Percentiles rank a stretch among this genome's conserved stretches.
Conservation (phyloP, 2,888 invertebrate genomes). For the Automeris io region DNA sequence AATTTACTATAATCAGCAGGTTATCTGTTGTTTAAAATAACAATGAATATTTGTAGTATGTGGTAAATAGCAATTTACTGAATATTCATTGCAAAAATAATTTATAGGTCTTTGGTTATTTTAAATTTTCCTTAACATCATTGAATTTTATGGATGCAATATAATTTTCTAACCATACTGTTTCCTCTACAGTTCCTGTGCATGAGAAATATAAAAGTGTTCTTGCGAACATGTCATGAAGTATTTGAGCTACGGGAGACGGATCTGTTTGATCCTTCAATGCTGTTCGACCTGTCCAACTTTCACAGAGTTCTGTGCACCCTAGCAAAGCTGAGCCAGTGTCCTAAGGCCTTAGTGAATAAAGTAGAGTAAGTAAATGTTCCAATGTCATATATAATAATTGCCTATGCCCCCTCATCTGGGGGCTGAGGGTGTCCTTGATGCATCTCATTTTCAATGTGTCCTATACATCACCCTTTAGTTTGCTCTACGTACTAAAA, state of each 20-base stretch:
- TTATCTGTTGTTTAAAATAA: too few relatives aligned
- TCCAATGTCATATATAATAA: too few relatives aligned
- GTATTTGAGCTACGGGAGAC: conserved; percentile 89
- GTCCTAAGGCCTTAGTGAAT: conserved; percentile 80
- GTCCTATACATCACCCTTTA: too few relatives aligned
- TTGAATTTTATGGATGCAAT: not conserved
- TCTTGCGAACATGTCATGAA: conserved; percentile 90
- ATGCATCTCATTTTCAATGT: too few relatives aligned
- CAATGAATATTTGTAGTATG: too few relatives aligned
- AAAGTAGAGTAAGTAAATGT: conserved; percentile 83
- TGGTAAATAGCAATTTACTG: too few relatives aligned
- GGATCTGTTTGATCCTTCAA: conserved; percentile 96
- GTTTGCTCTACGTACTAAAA: too few relatives aligned
- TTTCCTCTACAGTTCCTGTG: conserved; percentile 88
- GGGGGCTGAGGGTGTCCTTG: too few relatives aligned
- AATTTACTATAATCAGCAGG: too few relatives aligned
- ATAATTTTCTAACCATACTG: not conserved
- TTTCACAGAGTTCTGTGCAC: conserved; percentile 96
- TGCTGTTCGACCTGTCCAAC: conserved; percentile 96
- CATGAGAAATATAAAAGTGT: conserved; percentile 95
- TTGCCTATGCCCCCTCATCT: too few relatives aligned
- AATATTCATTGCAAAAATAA: too few relatives aligned
- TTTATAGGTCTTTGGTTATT: too few relatives aligned
- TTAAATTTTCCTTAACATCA: not conserved
- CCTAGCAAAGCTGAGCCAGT: conserved; percentile 91